Conservation (phyloP, 2,888 invertebrate species). For the Cryptophagus acutangulus region DNA sequence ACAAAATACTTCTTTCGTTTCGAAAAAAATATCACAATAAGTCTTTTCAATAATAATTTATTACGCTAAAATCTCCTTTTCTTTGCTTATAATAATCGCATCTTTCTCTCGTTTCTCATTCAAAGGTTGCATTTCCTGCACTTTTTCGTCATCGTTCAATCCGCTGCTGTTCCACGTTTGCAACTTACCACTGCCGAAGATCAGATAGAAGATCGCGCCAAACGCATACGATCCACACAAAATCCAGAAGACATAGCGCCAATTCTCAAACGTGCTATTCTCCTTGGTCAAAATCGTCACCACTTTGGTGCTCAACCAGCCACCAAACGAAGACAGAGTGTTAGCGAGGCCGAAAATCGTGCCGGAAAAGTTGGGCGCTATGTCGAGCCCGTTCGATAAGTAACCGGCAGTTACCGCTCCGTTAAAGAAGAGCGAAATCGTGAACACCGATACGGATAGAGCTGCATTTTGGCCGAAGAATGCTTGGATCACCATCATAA, state of each 20-base stretch:
- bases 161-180: slow-evolving; percentile 53
- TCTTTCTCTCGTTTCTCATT: no score
- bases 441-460: slow-evolving; percentile 75
- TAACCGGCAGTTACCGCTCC: slow-evolving; percentile 84
- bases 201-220: slow-evolving; percentile 60
- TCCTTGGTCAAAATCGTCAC: slow-evolving; percentile 71
- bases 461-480: slow-evolving; percentile 64
- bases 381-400: slow-evolving; percentile 79
- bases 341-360: slow-evolving; percentile 89
- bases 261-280: slow-evolving; percentile 68
- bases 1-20: no score
- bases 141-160: slow-evolving; percentile 15
- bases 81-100: no score
- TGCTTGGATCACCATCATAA: slow-evolving; percentile 71
- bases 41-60: no score
- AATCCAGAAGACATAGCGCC: slow-evolving; percentile 80
- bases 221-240: slow-evolving; percentile 64
- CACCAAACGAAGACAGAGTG: slow-evolving; percentile 76
- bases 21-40: no score
- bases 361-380: slow-evolving; percentile 84
- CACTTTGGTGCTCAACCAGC: slow-evolving; percentile 76
- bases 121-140: slow-evolving; percentile 42
- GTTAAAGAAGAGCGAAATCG: slow-evolving; percentile 73
- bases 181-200: slow-evolving; percentile 64
- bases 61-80: no score